Base-by-base conservation (phyloP, 2,888 invertebrate species). In the Clanis bilineata region DNA sequence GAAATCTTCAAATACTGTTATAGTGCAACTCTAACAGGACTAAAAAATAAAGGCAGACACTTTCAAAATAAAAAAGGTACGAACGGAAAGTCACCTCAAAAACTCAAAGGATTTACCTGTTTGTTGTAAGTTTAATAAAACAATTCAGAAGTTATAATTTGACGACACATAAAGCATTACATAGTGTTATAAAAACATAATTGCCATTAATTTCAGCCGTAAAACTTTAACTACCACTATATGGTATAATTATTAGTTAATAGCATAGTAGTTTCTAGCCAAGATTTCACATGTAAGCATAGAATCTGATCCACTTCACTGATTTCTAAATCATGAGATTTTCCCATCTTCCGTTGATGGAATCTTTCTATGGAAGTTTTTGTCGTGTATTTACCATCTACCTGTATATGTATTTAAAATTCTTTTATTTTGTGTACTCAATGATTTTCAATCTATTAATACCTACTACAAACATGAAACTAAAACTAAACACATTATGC, bases 211-310 rank as follows among this genome's bases (percentile, higher is more conserved):
- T 18, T 15, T 28, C 28, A 4, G 18, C 18, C 10, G 18, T 51
- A 51, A 51, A 51, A 28, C 28, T 45, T 21, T 47, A 47, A 51
- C 28, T 51, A 51, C 43, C 43, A 22, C 45, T 18, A 23, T 28
- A 10, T 9, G 28, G 28, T 51, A 28, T 51, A 32, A 51, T 51
- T 51, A 51, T 32, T 3, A 4, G 18, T 32, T 51, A 51, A 51
- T 51, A 32, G 18, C 28, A 32, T 15, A 45, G 23, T 3, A 18
- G 15, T 32, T 51, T 18, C 32, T 47, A 28, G 6, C 10, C 18
- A 18, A 32, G 10, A 10, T 18, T 18, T 32, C 51, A 51, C 51
- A 32, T 32, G 32, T 32, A 3, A 38, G 38, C 47, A 15, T 32
- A 51, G 51, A 51, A 51, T 18, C 18, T 32, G 32, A 2, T 51